Evolutionary conservation across 2,797 vertebrate genomes (phyloP).

Genomic region (Thamnophis elegans): DNA sequence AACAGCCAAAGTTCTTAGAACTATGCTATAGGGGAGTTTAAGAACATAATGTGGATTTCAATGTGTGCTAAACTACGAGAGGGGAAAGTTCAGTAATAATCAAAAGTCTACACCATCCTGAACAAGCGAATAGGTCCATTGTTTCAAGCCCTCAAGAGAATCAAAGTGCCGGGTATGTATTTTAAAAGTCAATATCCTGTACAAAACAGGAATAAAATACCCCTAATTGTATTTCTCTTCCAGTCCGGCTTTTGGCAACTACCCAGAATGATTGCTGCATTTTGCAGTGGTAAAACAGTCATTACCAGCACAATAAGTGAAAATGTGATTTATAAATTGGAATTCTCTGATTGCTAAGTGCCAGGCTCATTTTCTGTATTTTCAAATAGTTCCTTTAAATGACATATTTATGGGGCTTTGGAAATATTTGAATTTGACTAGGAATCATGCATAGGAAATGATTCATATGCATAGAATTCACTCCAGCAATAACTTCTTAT

Average conservation of each 20-base stretch:
- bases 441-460: background rate
- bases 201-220: background rate
- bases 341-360: conserved; percentile 7
- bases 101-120: background rate
- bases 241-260: background rate
- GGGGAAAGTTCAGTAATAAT: background rate
- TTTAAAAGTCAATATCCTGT: background rate
- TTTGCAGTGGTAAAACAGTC: background rate
- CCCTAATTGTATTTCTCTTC: background rate
- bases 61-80: background rate
- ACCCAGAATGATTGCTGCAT: background rate
- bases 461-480: background rate
- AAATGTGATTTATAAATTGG: conserved; percentile 9
- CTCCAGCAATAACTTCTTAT: background rate
- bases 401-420: background rate
- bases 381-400: background rate
- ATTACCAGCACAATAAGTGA: background rate
- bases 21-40: background rate
- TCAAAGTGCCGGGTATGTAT: background rate
- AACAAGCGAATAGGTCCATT: background rate
- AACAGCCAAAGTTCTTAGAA: background rate
- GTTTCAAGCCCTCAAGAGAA: background rate
- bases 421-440: background rate
- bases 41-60: background rate
- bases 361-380: background rate